A percentile compares a stretch with the other conserved stretches of the same genome.
phyloP scores from a whole-genome alignment of 2,888 invertebrate genomes.

The Diarsia mendica region DNA sequence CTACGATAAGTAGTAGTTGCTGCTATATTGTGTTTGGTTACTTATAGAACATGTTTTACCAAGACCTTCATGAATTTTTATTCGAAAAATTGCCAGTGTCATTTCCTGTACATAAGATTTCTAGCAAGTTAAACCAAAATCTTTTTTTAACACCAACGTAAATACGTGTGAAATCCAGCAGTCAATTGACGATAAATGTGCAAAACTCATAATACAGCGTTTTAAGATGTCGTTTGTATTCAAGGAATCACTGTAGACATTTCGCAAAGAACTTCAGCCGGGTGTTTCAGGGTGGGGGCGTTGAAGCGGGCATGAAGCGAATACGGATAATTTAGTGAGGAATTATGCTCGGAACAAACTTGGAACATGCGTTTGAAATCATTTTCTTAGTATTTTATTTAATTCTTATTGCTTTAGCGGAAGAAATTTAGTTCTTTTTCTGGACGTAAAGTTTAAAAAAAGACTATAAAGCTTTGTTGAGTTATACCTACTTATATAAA shows the following conservation, averaged over 20 bases:
- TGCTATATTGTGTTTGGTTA: background rate
- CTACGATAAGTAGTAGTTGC: background rate
- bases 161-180: conserved; percentile 74
- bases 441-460: background rate
- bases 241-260: conserved; percentile 90
- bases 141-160: conserved; percentile 52
- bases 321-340: conserved; percentile 86
- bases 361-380: conserved; percentile 71
- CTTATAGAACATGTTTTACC: background rate
- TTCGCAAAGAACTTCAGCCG: conserved; percentile 85
- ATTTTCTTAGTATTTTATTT: conserved; percentile 48
- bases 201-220: conserved; percentile 86
- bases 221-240: conserved; percentile 90
- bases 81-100: conserved; percentile 12
- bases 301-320: conserved; percentile 84
- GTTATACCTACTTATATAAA: too few species aligned
- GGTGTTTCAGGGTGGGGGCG: conserved; percentile 75
- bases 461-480: too few species aligned
- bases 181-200: conserved; percentile 84
- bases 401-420: conserved; percentile 27
- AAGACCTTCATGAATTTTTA: background rate
- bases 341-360: conserved; percentile 83
- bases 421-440: background rate
- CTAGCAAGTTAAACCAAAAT: conserved; percentile 14
- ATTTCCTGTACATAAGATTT: conserved; percentile 1